Percentiles rank a stretch among this genome's conserved stretches.
Conservation (phyloP, 2,113 vertebrate species). For the zebrafish (Danio rerio) region DNA sequence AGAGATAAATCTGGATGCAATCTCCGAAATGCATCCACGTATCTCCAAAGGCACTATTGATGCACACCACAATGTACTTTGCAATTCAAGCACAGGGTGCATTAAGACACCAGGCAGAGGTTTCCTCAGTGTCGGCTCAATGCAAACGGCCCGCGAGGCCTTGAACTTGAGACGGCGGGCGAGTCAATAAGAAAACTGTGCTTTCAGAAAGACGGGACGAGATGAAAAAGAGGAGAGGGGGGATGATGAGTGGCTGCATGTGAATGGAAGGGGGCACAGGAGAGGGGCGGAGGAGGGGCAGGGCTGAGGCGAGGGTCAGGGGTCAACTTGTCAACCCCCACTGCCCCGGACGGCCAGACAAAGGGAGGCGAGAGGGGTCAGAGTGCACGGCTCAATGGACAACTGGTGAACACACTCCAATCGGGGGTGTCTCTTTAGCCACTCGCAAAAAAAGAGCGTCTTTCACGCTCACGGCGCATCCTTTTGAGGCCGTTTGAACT, state of each 20-base stretch:
- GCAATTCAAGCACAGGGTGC: background rate
- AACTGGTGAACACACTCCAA: slow-evolving; percentile 61
- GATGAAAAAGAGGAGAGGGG: slow-evolving; percentile 70
- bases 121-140: slow-evolving; percentile 49
- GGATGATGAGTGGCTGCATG: slow-evolving; percentile 72
- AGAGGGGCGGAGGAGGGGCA: slow-evolving; percentile 62
- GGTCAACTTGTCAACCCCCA: slow-evolving; percentile 68
- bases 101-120: slow-evolving; percentile 29
- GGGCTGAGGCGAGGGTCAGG: slow-evolving; percentile 59
- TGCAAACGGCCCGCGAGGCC: slow-evolving; percentile 60
- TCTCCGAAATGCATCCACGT: too few relatives aligned
- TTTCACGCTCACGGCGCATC: slow-evolving; percentile 4
- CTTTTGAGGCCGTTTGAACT: slow-evolving; percentile 41
- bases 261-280: slow-evolving; percentile 65
- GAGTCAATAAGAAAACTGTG: slow-evolving; percentile 58
- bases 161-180: slow-evolving; percentile 81
- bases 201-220: slow-evolving; percentile 58
- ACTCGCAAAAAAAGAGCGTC: slow-evolving; percentile 36
- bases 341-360: slow-evolving; percentile 73
- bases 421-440: slow-evolving; percentile 39
- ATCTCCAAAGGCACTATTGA: background rate
- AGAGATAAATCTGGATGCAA: background rate
- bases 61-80: background rate
- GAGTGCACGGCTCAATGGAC: slow-evolving; percentile 58
- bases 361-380: slow-evolving; percentile 66